phyloP scores from a whole-genome alignment of 2,888 invertebrate genomes.

The Tubiluchus corallicola region DNA sequence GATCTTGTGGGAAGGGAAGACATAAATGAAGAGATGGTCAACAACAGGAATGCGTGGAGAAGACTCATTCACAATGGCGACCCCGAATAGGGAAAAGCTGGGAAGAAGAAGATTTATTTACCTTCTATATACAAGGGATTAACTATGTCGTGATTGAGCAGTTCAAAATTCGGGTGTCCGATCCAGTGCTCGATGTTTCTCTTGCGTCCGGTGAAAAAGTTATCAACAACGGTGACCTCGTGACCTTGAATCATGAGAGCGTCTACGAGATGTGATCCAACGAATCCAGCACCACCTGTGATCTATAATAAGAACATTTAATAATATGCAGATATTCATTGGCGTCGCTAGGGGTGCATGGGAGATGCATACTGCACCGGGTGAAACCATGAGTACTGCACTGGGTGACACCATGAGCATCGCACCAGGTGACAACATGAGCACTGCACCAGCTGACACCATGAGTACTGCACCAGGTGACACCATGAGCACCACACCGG shows the following conservation, averaged over 20 bases:
- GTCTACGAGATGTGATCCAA: constrained; percentile 96
- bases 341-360: background rate
- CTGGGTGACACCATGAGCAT: too few relatives aligned
- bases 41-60: too few relatives aligned
- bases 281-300: constrained; percentile 93
- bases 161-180: constrained; percentile 94
- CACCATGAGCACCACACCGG: too few relatives aligned
- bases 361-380: background rate
- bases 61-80: too few relatives aligned
- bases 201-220: constrained; percentile 93
- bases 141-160: constrained; percentile 96
- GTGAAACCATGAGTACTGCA: too few relatives aligned
- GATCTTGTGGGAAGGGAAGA: too few relatives aligned
- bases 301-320: constrained; percentile 38
- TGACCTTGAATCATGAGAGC: constrained; percentile 84
- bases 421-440: background rate
- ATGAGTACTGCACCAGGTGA: too few relatives aligned
- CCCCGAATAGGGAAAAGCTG: too few relatives aligned
- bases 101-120: too few relatives aligned
- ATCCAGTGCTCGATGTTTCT: constrained; percentile 97
- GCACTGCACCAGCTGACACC: too few relatives aligned
- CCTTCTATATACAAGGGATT: constrained; percentile 94
- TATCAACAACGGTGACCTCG: constrained; percentile 87
- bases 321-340: background rate
- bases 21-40: too few relatives aligned